Conservation (phyloP, 2,888 invertebrate species). For the Ichneumoninae sp. region DNA sequence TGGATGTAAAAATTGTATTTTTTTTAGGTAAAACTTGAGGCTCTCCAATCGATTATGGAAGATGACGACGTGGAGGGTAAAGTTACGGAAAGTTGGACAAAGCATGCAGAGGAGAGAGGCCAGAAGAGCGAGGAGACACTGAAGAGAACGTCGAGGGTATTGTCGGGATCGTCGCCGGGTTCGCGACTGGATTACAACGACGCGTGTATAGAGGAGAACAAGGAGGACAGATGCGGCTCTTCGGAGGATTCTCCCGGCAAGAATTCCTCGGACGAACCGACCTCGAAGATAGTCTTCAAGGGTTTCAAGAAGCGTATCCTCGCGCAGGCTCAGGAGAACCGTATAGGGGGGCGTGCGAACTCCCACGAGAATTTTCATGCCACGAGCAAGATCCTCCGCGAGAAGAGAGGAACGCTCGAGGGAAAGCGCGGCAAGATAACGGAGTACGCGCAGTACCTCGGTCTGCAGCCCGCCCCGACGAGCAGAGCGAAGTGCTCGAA, state of each 20-base stretch:
- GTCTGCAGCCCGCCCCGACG: conserved; percentile 85
- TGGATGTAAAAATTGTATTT: no score
- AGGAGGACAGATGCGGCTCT: conserved; percentile 69
- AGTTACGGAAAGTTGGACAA: conserved; percentile 77
- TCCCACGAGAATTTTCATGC: conserved; percentile 50
- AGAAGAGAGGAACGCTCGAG: conserved; percentile 71
- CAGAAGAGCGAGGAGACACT: conserved; percentile 67
- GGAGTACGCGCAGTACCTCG: conserved; percentile 90
- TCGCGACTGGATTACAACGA: conserved; percentile 50
- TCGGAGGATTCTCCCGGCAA: conserved; percentile 69
- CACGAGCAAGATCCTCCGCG: conserved; percentile 58
- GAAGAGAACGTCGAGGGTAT: conserved; percentile 64
- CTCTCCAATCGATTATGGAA: conserved; percentile 80
- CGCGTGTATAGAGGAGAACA: conserved; percentile 64
- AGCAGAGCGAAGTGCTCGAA: conserved; percentile 88
- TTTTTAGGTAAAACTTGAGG: conserved; percentile 41
- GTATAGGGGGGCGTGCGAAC: conserved; percentile 52
- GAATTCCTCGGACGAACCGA: conserved; percentile 44
- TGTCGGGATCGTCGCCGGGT: conserved; percentile 46
- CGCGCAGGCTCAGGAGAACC: conserved; percentile 76
- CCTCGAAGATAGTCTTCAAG: conserved; percentile 76
- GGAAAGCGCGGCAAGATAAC: conserved; percentile 79
- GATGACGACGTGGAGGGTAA: conserved; percentile 82
- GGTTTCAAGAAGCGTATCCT: conserved; percentile 81
- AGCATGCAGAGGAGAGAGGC: conserved; percentile 49